These are phyloP conservation scores for Bombus soroeensis DNA, from an alignment of 1,140 invertebrate genomes.

Conservation along the genomic window DNA sequence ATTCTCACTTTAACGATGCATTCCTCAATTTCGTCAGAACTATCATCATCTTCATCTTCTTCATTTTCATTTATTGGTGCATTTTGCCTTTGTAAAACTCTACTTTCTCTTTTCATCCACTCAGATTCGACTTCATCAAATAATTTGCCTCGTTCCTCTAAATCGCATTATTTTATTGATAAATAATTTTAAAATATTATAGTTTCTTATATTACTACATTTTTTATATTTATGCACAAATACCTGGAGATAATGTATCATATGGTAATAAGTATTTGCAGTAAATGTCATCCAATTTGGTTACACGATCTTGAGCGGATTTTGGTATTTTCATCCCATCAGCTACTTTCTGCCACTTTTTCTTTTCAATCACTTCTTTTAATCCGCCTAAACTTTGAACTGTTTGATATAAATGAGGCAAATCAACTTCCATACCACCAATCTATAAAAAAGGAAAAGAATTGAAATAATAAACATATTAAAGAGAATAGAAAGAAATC, in stretches of 20 bases:
- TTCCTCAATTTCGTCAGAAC: slow-evolving; percentile 86
- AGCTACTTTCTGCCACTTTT: slow-evolving; percentile 94
- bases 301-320: slow-evolving; percentile 91
- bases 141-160: slow-evolving; percentile 88
- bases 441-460: slow-evolving; percentile 82
- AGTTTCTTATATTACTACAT: neutral
- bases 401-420: slow-evolving; percentile 92
- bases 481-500: neutral
- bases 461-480: neutral
- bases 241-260: slow-evolving; percentile 90
- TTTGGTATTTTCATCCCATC: slow-evolving; percentile 94
- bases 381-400: slow-evolving; percentile 94
- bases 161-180: slow-evolving; percentile 62
- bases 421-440: slow-evolving; percentile 94
- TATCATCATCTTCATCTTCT: slow-evolving; percentile 86
- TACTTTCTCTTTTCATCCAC: slow-evolving; percentile 87
- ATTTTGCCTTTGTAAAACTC: slow-evolving; percentile 83
- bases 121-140: slow-evolving; percentile 90
- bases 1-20: slow-evolving; percentile 89
- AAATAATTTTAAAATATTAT: slow-evolving; percentile 29
- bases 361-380: slow-evolving; percentile 95
- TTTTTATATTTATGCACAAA: slow-evolving; percentile 55
- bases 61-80: slow-evolving; percentile 82
- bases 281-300: slow-evolving; percentile 95
- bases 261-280: slow-evolving; percentile 97